phyloP scores from a whole-genome alignment of 2,113 vertebrate species.

The Megaceryle maxima region DNA sequence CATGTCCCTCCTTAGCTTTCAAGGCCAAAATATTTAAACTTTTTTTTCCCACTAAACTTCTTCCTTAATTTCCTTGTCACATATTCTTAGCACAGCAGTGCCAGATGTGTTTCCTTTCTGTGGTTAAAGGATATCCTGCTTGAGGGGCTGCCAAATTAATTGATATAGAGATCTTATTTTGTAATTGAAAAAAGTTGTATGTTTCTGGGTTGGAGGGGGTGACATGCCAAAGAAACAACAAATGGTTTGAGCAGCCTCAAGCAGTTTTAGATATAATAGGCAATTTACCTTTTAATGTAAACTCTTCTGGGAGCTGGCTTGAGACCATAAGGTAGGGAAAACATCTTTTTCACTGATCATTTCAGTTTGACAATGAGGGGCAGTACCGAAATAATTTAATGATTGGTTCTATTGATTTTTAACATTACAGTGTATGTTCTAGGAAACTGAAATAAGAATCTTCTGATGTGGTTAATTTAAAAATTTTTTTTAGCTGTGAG shows the following conservation, averaged over 20 bases:
- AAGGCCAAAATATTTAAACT: neutral
- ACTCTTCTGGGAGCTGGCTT: neutral
- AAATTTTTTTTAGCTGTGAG: neutral
- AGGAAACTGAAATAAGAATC: neutral
- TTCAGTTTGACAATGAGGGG: neutral
- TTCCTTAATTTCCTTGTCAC: conserved; percentile 16
- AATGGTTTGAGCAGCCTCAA: neutral
- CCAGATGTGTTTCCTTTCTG: conserved; percentile 55
- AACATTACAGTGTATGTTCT: neutral
- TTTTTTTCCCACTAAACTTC: neutral
- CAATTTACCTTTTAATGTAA: neutral
- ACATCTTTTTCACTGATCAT: neutral
- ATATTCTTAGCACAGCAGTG: neutral
- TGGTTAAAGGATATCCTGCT: conserved; percentile 50
- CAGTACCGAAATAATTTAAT: neutral
- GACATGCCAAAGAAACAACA: neutral
- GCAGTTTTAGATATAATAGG: neutral
- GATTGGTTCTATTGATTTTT: neutral
- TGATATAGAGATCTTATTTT: neutral
- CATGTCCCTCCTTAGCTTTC: neutral
- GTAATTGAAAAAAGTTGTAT: neutral
- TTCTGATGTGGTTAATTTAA: neutral
- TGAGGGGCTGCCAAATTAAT: conserved; percentile 11
- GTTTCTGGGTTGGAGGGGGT: neutral
- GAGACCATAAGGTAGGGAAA: neutral